phyloP scores from a whole-genome alignment of 1,140 invertebrate genomes.

The Goniozus legneri region DNA sequence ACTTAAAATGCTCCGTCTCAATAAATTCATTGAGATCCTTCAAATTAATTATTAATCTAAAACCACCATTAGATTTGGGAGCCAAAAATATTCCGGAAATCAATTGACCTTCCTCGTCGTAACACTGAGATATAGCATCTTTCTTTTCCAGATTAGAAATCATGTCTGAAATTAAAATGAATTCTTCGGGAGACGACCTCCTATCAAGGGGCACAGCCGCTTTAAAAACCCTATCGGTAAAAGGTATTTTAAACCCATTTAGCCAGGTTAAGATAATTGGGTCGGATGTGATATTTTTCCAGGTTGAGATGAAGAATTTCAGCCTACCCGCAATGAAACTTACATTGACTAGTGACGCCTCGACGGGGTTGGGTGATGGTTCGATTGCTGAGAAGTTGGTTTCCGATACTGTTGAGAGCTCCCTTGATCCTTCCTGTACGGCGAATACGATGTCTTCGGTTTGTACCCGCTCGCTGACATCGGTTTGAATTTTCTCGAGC shows the following conservation, averaged over 20 bases:
- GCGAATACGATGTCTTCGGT: background rate
- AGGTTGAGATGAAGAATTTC: slow-evolving; percentile 3
- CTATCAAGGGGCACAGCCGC: background rate
- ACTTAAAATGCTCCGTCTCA: slow-evolving; percentile 14
- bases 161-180: background rate
- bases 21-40: slow-evolving; percentile 14
- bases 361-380: no score
- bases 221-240: background rate
- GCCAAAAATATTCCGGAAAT: slow-evolving; percentile 33
- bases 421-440: background rate
- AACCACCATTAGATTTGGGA: slow-evolving; percentile 37
- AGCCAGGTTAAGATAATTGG: slow-evolving; percentile 4
- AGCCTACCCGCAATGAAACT: slow-evolving; percentile 5
- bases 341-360: no score
- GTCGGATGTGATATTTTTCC: slow-evolving; percentile 9
- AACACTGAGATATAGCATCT: background rate
- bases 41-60: slow-evolving; percentile 14
- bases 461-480: background rate
- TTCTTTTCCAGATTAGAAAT: background rate
- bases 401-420: background rate
- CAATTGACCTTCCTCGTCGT: slow-evolving; percentile 7
- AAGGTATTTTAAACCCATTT: slow-evolving; percentile 9
- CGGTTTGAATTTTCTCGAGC: background rate
- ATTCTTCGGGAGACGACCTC: background rate
- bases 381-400: background rate